Conservation (phyloP, 1,140 invertebrate species). For the Thaumatotibia leucotreta region DNA sequence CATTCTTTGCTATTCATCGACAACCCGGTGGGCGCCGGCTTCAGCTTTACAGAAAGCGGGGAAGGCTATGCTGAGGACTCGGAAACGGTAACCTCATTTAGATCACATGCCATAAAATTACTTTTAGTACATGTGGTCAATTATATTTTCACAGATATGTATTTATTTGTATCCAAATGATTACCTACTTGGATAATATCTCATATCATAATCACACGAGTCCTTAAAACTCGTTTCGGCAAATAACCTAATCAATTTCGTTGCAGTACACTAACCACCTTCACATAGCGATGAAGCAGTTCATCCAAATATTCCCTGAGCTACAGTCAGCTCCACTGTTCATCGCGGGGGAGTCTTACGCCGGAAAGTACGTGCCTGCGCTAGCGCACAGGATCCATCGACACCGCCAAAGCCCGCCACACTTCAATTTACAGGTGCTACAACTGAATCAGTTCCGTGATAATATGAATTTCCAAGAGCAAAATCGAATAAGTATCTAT, state of each 20-base stretch:
- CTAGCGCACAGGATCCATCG: conserved; percentile 79
- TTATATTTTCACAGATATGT: too few species aligned
- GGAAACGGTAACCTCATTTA: conserved; percentile 77
- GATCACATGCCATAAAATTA: not conserved
- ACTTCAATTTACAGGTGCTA: conserved; percentile 80
- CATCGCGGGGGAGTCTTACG: conserved; percentile 90
- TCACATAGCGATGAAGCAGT: conserved; percentile 79
- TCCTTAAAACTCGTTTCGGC: not conserved
- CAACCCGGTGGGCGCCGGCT: conserved; percentile 89
- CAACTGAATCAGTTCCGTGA: too few species aligned
- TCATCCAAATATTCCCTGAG: conserved; percentile 83
- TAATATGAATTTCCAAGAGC: too few species aligned
- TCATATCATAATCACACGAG: not conserved
- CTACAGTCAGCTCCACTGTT: conserved; percentile 81
- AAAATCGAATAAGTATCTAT: too few species aligned
- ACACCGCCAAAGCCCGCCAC: conserved; percentile 75
- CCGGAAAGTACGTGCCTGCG: conserved; percentile 87
- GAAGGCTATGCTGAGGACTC: conserved; percentile 80
- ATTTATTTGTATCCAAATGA: too few species aligned
- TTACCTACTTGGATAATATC: not conserved
- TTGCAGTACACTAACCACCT: conserved; percentile 78
- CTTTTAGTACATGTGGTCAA: too few species aligned
- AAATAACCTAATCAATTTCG: not conserved
- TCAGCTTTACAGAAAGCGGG: conserved; percentile 81
- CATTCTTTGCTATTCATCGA: conserved; percentile 89